Evolutionary conservation across 2,888 invertebrate genomes (phyloP), one percentile per base, ranked within the genome.

Genomic region (Cecidostiba fungosa): DNA sequence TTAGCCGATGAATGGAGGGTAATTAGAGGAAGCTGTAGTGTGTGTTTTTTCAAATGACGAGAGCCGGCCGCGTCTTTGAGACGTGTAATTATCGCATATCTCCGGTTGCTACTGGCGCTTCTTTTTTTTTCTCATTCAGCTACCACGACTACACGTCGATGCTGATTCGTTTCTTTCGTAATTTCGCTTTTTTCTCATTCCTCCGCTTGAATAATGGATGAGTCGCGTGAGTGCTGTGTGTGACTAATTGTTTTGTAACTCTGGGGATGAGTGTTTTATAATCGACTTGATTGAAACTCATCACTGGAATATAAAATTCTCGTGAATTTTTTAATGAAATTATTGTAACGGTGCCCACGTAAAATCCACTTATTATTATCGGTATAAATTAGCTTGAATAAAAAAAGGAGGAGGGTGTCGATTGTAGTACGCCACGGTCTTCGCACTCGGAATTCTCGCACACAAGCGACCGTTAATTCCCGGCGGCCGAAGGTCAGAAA

Each of bases 221-320:
- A 29, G 47, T n/a, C 6, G 36, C 36, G 43, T 8, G 66, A n/a
- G 26, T 23, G 23, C 12, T 8, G 59, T 23, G 23, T 8, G 70
- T 70, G 70, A 70, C 36, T 70, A 70, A 70, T 70, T 36, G 70
- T 36, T 39, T 70, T n/a, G 36, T 70, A 70, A 70, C 36, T 19
- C 10, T 5, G 4, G n/a, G 14, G 66, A n/a, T n/a, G n/a, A 66
- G 54, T n/a, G n/a, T 59, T 59, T 54, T n/a, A n/a, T 36, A 70
- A 76, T 76, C 23, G 23, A 70, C 50, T 50, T 19, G 50, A 19
- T 39, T 79, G 79, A 16, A 70, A 43, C 23, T 66, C n/a, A n/a
- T n/a, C n/a, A n/a, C n/a, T n/a, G n/a, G n/a, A n/a, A n/a, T 2
- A 26, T 12, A 29, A 26, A 4, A 23, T 26, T 2, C n/a, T n/a